Base-by-base conservation (phyloP, 2,797 vertebrate genomes). In the Okamejei kenojei region DNA sequence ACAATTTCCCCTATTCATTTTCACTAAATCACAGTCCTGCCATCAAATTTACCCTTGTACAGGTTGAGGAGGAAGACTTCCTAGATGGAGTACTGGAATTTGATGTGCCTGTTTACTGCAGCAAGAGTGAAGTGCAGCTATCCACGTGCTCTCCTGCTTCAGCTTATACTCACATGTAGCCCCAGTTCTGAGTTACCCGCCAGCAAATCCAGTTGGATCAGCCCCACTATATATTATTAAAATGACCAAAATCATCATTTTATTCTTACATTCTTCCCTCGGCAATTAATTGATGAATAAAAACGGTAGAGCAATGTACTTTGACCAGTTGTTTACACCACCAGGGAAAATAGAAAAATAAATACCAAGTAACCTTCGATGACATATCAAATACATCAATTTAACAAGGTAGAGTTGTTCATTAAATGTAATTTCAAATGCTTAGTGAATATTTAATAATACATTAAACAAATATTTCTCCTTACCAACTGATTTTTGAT, bases 401-500 rank as follows among this genome's bases (percentile, higher is more conserved):
- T 29, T 74, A 91, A 74, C 90, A 91, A 91, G 38, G 88, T 90
- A 19, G 68, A 45, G 0, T 29, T 74, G 35, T 91, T 45, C 90
- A 92, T 26, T 76, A 76, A 74, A 54, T 58, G 73, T 19, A 92
- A 19, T 17, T 92, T 76, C 38, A 58, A 74, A 92, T 11, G 10
- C 38, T 15, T 11, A 74, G 29, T 13, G 3, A 71, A 8, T 0
- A 74, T 13, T 73, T 10, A 23, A n/a, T 58, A 54, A 19, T 7
- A 35, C 54, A 21, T 92, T 74, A 74, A 54, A 54, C 2, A 38
- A 90, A 68, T 54, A 54, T 10, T 23, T 54, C 13, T 8, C 71
- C 96, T 94, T 94, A 97, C 96, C 96, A 94, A 96, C 96, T 94
- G 95, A 94, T 0, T 95, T 93, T 32, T 65, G 93, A 93, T 95